phyloP scores from a whole-genome alignment of 2,113 vertebrate genomes.

The Ursus arctos region DNA sequence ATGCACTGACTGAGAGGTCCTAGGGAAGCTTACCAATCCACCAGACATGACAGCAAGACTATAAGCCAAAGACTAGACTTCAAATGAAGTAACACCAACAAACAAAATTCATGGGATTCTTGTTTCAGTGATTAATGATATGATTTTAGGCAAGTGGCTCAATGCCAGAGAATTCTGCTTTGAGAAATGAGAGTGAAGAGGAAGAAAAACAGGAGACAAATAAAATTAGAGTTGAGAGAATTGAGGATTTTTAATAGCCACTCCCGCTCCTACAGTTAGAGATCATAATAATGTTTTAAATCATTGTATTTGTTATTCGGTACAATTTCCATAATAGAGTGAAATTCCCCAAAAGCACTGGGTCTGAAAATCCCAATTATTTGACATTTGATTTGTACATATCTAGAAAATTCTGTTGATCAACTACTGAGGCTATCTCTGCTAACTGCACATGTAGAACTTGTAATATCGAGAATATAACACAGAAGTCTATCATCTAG shows the following conservation, averaged over 20 bases:
- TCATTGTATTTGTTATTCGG: not conserved
- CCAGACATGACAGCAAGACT: not conserved
- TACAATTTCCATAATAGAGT: not conserved
- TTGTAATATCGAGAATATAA: not conserved
- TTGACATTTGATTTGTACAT: not conserved
- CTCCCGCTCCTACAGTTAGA: not conserved
- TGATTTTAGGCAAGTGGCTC: not conserved
- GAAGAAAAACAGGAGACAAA: not conserved
- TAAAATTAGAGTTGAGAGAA: not conserved
- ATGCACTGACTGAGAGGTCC: not conserved
- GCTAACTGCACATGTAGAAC: not conserved
- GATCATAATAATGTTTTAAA: not conserved
- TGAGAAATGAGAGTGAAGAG: not conserved
- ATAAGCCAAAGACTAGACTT: not conserved
- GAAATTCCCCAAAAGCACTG: not conserved
- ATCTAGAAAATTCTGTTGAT: not conserved
- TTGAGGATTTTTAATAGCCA: not conserved
- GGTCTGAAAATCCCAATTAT: not conserved
- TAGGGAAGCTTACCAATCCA: not conserved
- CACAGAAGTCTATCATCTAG: not conserved
- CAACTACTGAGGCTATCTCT: not conserved
- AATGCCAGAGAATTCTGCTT: conserved; percentile 20
- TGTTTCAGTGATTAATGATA: not conserved
- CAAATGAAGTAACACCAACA: not conserved
- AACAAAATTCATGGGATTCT: not conserved